These are phyloP conservation scores for Carposina sasakii DNA, from an alignment of 1,140 invertebrate species.

Conservation along the genomic window DNA sequence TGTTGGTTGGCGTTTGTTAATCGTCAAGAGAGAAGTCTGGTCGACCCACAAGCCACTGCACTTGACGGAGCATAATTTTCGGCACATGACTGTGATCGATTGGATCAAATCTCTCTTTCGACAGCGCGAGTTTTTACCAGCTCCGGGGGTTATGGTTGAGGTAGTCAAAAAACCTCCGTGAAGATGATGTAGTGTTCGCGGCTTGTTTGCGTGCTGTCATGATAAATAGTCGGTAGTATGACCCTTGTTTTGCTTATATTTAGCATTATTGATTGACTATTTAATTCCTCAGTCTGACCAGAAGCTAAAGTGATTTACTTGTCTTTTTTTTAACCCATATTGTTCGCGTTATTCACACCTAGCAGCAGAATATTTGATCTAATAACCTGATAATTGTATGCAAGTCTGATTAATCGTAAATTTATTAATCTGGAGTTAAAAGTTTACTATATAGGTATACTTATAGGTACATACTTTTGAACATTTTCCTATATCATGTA, in stretches of 20 bases:
- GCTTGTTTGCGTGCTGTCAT: slow-evolving; percentile 35
- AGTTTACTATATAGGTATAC: no score
- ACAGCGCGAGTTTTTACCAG: slow-evolving; percentile 46
- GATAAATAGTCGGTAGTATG: slow-evolving; percentile 40
- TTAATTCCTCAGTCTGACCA: no score
- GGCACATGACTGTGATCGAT: slow-evolving; percentile 67
- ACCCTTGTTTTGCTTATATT: slow-evolving; percentile 35
- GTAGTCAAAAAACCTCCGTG: slow-evolving; percentile 29
- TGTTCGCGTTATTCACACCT: no score
- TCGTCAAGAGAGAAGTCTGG: slow-evolving; percentile 40
- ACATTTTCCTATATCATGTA: no score
- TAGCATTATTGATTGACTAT: slow-evolving; percentile 23
- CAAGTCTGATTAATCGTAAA: no score
- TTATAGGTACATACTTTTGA: no score
- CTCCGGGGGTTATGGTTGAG: slow-evolving; percentile 7
- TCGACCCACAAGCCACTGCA: slow-evolving; percentile 27
- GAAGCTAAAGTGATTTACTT: no score
- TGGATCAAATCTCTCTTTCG: slow-evolving; percentile 56
- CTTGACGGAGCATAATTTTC: slow-evolving; percentile 63
- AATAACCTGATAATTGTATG: no score
- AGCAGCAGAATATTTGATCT: no score
- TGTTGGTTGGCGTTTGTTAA: slow-evolving; percentile 36
- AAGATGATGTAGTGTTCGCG: slow-evolving; percentile 44
- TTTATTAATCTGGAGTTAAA: no score
- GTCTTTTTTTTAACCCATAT: no score